Percentiles rank a stretch among this genome's conserved stretches.
These are phyloP conservation scores for Puntigrus tetrazona DNA, from an alignment of 2,113 vertebrate species.

Conservation along the genomic window DNA sequence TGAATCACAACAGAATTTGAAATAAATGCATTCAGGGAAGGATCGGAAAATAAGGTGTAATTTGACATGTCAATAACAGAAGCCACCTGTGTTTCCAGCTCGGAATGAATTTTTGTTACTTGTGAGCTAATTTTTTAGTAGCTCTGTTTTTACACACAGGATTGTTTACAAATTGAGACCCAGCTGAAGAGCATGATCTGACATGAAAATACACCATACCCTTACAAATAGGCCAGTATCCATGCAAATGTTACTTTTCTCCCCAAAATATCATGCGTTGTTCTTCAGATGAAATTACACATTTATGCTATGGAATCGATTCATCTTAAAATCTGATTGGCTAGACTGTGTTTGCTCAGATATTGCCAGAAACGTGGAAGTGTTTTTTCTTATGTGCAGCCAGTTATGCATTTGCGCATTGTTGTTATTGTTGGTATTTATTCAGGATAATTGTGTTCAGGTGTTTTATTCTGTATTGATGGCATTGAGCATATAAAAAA, in stretches of 20 bases:
- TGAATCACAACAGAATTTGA: neutral
- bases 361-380: no score
- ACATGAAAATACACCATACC: neutral
- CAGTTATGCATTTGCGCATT: neutral
- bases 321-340: no score
- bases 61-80: neutral
- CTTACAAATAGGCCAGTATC: no score
- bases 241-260: no score
- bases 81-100: neutral
- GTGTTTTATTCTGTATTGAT: no score
- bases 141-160: neutral
- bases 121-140: neutral
- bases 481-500: no score
- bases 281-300: neutral
- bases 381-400: neutral
- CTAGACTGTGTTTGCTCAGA: neutral
- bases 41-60: neutral
- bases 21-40: neutral
- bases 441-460: neutral
- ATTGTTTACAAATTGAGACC: neutral
- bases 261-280: neutral
- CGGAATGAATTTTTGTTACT: neutral
- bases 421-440: neutral
- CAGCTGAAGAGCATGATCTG: neutral
- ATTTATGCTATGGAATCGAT: no score